Conservation (phyloP, 2,113 vertebrate species). For the Spea multiplicata region DNA sequence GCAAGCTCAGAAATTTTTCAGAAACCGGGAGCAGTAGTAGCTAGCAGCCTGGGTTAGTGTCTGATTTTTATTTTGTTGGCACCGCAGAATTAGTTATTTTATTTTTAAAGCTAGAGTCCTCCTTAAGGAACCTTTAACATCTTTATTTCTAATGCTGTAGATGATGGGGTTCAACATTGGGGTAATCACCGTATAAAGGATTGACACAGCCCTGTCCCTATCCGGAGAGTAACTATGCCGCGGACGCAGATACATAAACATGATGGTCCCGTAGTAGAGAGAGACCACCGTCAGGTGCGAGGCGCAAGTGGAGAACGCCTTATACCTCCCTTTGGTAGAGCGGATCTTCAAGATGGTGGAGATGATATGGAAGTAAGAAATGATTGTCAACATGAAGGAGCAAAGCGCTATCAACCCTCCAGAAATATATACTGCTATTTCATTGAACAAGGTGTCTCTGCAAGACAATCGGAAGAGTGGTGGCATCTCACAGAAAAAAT, state of each 20-base stretch:
- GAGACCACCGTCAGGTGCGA: constrained; percentile 30
- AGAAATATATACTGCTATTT: constrained; percentile 14
- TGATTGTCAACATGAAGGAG: not conserved
- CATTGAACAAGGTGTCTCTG: constrained; percentile 6
- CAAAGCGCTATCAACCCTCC: constrained; percentile 1
- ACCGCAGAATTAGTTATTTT: not conserved
- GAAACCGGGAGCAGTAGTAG: too few species aligned
- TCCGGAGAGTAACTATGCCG: constrained; percentile 9
- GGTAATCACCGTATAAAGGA: constrained; percentile 13
- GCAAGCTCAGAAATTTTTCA: too few species aligned
- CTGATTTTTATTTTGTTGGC: too few species aligned
- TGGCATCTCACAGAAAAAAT: constrained; percentile 32
- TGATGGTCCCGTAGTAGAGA: constrained; percentile 21
- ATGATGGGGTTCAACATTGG: constrained; percentile 32
- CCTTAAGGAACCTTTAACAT: constrained; percentile 6
- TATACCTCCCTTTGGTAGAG: constrained; percentile 5
- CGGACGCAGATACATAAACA: constrained; percentile 19
- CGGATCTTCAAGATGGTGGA: constrained; percentile 12
- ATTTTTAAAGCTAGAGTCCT: not conserved
- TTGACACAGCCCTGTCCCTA: constrained; percentile 18
- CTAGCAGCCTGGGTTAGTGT: too few species aligned
- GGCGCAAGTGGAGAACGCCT: constrained; percentile 25
- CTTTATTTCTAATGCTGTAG: constrained; percentile 37
- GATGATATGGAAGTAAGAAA: constrained; percentile 26
- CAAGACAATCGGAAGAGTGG: constrained; percentile 16